Evolutionary conservation across 2,797 vertebrate species (phyloP).

Genomic region (Crocidura indochinensis): DNA sequence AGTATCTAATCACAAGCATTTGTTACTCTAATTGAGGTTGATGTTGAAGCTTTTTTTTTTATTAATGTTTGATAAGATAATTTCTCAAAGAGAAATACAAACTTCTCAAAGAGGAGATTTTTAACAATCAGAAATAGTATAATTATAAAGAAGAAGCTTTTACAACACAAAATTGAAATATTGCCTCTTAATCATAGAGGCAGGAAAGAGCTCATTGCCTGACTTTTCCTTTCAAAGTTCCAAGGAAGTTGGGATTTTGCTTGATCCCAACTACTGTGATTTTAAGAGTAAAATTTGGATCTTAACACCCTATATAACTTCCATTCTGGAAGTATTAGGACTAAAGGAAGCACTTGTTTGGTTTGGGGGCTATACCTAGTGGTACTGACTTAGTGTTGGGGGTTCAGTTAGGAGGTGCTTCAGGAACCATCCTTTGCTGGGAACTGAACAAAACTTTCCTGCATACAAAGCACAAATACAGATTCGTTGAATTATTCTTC

Average conservation of each 20-base stretch:
- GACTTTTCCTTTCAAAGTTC: neutral
- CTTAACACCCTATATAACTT: neutral
- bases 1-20: slow-evolving; percentile 15
- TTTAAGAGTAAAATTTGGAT: neutral
- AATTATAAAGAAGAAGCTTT: slow-evolving; percentile 42
- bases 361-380: neutral
- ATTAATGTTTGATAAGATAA: slow-evolving; percentile 19
- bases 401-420: too few species aligned
- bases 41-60: neutral
- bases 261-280: neutral
- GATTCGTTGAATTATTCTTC: too few species aligned
- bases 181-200: neutral
- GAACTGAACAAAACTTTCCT: too few species aligned
- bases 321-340: neutral
- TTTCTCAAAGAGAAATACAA: slow-evolving; percentile 46
- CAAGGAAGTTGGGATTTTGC: neutral
- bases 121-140: neutral
- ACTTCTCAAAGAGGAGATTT: slow-evolving; percentile 28
- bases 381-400: too few species aligned
- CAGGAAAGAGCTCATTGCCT: neutral
- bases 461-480: too few species aligned
- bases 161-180: neutral
- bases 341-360: neutral
- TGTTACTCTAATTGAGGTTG: neutral
- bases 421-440: too few species aligned